These are phyloP conservation scores for Neomonachus schauinslandi DNA, from an alignment of 2,113 vertebrate species.

Conservation along the genomic window DNA sequence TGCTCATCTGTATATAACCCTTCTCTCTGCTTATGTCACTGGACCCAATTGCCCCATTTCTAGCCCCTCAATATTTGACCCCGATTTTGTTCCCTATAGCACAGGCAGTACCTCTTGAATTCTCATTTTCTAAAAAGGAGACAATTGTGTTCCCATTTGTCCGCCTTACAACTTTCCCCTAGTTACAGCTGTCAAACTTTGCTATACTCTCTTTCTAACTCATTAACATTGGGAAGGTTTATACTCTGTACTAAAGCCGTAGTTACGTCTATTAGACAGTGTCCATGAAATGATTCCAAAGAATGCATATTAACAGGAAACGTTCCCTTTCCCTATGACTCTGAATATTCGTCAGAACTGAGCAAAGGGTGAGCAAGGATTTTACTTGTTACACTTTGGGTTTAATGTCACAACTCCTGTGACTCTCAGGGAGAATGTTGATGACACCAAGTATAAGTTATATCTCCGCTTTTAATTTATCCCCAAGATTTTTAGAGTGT, in stretches of 20 bases:
- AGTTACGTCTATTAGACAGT: background rate
- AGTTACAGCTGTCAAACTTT: background rate
- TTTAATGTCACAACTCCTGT: background rate
- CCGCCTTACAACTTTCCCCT: background rate
- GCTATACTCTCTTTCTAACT: background rate
- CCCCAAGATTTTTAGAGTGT: background rate
- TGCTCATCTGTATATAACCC: background rate
- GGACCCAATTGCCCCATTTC: fast-evolving
- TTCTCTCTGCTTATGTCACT: background rate
- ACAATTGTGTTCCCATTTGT: background rate
- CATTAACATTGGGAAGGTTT: background rate
- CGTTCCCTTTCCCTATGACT: background rate
- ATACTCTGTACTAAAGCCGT: background rate
- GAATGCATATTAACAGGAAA: background rate
- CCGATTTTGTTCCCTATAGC: background rate
- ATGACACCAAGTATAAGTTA: background rate
- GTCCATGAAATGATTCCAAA: background rate
- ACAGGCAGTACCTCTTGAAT: background rate
- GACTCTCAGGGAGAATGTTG: background rate
- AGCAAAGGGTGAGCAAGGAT: background rate
- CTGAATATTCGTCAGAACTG: background rate
- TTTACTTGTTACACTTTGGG: background rate
- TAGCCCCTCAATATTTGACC: fast-evolving
- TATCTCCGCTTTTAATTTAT: background rate
- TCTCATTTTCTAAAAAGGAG: background rate